phyloP scores from a whole-genome alignment of 2,888 invertebrate genomes.

The Campoplex capitator region DNA sequence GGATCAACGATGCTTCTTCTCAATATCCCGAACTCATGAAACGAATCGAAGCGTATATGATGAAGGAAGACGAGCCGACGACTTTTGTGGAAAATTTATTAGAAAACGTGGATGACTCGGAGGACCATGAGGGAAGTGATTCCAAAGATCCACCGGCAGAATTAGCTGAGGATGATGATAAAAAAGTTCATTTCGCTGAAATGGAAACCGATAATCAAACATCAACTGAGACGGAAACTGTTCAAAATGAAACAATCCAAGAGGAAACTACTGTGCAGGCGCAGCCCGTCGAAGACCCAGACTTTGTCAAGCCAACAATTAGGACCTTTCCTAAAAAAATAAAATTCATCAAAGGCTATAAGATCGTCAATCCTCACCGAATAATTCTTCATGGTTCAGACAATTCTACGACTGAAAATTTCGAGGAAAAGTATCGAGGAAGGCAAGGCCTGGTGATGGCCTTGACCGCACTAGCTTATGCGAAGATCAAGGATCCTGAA shows the following conservation, averaged over 20 bases:
- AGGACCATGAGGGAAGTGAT: constrained; percentile 34
- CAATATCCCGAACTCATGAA: constrained; percentile 79
- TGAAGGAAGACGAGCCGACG: constrained; percentile 73
- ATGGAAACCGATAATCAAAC: not conserved
- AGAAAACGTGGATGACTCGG: not conserved
- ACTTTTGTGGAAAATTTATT: constrained; percentile 66
- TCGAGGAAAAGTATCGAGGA: constrained; percentile 71
- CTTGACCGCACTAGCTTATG: constrained; percentile 75
- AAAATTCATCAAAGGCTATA: constrained; percentile 72
- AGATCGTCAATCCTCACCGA: constrained; percentile 75
- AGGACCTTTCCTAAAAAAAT: constrained; percentile 31
- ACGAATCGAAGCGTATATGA: constrained; percentile 74
- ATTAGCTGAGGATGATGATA: constrained; percentile 29
- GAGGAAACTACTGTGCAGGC: constrained; percentile 4
- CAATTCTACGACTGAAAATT: constrained; percentile 74
- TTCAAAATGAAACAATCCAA: not conserved
- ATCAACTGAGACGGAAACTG: constrained; percentile 22
- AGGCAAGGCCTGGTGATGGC: constrained; percentile 78
- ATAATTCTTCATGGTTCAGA: constrained; percentile 77
- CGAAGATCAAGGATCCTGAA: constrained; percentile 73
- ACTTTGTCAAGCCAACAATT: not conserved
- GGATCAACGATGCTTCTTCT: constrained; percentile 50
- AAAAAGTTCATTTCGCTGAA: constrained; percentile 58
- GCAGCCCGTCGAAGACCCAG: constrained; percentile 2
- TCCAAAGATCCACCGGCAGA: not conserved